Evolutionary conservation across 2,888 invertebrate species (phyloP), one percentile per base, ranked within the genome.

Genomic region (Ichneumoninae sp.): DNA sequence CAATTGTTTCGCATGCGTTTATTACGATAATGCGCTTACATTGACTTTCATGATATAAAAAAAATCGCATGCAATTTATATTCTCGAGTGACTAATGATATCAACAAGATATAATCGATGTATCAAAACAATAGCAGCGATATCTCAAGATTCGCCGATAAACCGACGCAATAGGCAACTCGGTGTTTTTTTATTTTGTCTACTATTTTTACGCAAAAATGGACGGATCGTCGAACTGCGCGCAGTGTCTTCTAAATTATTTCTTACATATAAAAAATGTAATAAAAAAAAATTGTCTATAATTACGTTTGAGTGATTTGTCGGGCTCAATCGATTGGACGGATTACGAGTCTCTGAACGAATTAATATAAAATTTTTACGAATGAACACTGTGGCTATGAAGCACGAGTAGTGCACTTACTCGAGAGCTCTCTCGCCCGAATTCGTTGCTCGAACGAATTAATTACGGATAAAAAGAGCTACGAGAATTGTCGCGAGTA

Each of bases 21-120:
- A 54, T 65, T 26, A 66, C n/a, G 54, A 71, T 71, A 66, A 26
- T 83, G 78, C 80, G 82, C 85, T 71, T 77, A 65, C 82, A 84
- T 52, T 70, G 36, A 54, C 72, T 44, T 57, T 76, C 78, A 26
- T 69, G 22, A 10, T 8, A 7, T 3, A 54, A 54, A 19, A 54
- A 19, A 40, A 54, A 26, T 36, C 26, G 26, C 30, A 68, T 44
- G 6, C 7, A 62, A 47, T 4, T 70, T 70, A 57, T 62, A 50
- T 65, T 82, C 40, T 40, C 74, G 52, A 22, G 52, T 52, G 50
- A 65, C n/a, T 52, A 16, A 47, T 1, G 16, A 47, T 47, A 16
- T 47, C 44, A 47, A 47, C 16, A 13, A 10, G 44, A 47, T 16
- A 47, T 47, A 47, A 16, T 47, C 44, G 44, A 47, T 47, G 13